Evolutionary conservation across 2,888 invertebrate species (phyloP).

Genomic region (Hydroisotoma schaefferi): DNA sequence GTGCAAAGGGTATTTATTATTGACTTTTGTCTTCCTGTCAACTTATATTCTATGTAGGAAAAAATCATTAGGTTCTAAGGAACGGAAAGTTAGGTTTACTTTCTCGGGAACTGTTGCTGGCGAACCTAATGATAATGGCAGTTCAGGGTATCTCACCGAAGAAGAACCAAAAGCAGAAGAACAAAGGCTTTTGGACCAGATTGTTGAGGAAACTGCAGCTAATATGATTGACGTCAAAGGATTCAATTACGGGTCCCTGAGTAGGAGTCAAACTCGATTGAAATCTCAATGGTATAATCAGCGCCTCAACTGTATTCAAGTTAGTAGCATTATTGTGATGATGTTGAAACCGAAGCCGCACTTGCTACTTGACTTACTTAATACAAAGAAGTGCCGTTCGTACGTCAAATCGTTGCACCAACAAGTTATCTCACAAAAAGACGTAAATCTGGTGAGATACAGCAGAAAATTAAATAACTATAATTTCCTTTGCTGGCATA

Average conservation of each 20-base stretch:
- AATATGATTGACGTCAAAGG: constrained; percentile 1
- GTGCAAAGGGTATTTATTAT: too few species aligned
- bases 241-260: background rate
- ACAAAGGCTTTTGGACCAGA: background rate
- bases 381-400: too few species aligned
- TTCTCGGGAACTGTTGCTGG: background rate
- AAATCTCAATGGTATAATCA: background rate
- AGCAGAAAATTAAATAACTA: background rate
- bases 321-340: too few species aligned
- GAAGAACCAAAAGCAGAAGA: background rate
- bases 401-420: background rate
- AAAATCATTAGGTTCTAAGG: too few species aligned
- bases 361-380: too few species aligned
- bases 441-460: background rate
- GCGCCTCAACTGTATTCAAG: too few species aligned
- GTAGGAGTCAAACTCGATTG: background rate
- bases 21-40: too few species aligned
- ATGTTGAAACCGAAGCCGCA: too few species aligned
- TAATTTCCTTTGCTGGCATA: background rate
- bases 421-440: background rate
- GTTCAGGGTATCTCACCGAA: too few species aligned
- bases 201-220: background rate
- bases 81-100: background rate
- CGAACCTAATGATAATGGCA: too few species aligned
- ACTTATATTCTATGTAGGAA: too few species aligned